These are phyloP conservation scores for Cynopterus brachyotis DNA, from an alignment of 2,113 vertebrate genomes.

Conservation along the genomic window DNA sequence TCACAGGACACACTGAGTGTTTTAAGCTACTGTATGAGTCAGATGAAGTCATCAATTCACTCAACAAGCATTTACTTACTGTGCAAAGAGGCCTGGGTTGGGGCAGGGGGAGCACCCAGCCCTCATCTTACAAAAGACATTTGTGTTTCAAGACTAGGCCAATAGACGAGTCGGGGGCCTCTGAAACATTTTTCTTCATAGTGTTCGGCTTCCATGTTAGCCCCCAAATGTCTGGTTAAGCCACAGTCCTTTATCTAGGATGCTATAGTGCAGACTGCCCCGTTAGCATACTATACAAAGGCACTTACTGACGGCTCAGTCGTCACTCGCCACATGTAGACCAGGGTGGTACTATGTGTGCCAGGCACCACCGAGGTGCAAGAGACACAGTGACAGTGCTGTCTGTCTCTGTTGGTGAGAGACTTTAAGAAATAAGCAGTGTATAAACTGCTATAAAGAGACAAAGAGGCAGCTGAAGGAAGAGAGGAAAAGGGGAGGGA, in stretches of 20 bases:
- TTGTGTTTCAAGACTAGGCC: neutral
- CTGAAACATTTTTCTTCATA: neutral
- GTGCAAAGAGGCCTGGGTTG: neutral
- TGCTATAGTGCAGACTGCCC: neutral
- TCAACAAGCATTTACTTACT: neutral
- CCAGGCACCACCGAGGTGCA: neutral
- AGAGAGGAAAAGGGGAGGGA: neutral
- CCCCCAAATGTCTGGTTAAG: neutral
- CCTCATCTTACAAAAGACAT: neutral
- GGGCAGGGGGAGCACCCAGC: neutral
- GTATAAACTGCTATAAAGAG: accelerated
- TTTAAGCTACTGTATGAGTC: neutral
- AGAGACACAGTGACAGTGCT: neutral
- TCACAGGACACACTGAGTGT: neutral
- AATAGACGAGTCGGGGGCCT: neutral
- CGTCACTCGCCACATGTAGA: neutral
- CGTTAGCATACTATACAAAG: neutral
- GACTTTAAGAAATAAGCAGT: neutral
- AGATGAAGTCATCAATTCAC: neutral
- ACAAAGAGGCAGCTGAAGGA: neutral
- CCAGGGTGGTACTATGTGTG: neutral
- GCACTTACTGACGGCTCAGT: accelerated
- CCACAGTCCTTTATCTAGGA: neutral
- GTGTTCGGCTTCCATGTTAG: neutral
- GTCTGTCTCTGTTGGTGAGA: neutral